A percentile compares a stretch with the other conserved stretches of the same genome.
Conservation (phyloP, 2,113 vertebrate species). For the Struthio camelus region DNA sequence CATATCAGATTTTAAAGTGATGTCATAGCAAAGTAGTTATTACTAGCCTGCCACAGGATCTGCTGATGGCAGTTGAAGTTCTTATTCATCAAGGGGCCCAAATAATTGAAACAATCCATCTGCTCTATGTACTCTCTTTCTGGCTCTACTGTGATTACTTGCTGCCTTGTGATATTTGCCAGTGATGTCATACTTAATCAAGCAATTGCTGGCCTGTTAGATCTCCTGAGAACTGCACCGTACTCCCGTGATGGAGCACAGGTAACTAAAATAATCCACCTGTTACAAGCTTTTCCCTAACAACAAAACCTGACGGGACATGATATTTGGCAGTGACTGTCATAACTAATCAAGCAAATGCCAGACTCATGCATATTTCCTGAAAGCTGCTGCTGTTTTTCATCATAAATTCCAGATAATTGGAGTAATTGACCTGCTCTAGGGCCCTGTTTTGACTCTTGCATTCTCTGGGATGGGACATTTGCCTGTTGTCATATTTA, state of each 20-base stretch:
- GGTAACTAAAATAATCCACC: slow-evolving; percentile 15
- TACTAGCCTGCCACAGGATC: slow-evolving; percentile 29
- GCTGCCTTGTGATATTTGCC: slow-evolving; percentile 21
- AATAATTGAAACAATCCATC: slow-evolving; percentile 54
- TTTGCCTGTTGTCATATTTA: slow-evolving; percentile 42
- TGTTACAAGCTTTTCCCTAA: neutral
- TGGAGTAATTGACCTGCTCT: slow-evolving; percentile 65
- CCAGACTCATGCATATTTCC: slow-evolving; percentile 24
- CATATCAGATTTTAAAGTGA: slow-evolving; percentile 35
- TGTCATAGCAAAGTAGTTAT: slow-evolving; percentile 44
- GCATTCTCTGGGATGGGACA: neutral
- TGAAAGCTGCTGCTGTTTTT: slow-evolving; percentile 56
- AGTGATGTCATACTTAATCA: slow-evolving; percentile 41
- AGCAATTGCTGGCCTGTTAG: neutral
- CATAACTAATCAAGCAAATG: slow-evolving; percentile 13
- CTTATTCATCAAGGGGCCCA: slow-evolving; percentile 41
- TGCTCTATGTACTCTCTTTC: neutral
- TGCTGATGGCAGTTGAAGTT: slow-evolving; percentile 48
- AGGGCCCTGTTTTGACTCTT: slow-evolving; percentile 8
- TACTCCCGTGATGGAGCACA: neutral
- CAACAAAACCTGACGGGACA: neutral
- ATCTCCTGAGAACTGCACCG: neutral
- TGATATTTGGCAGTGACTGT: slow-evolving; percentile 40
- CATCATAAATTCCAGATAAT: slow-evolving; percentile 55
- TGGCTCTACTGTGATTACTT: neutral